Evolutionary conservation across 2,113 vertebrate genomes (phyloP), one percentile per base, ranked within the genome.

Genomic region (Brachirus orientalis): DNA sequence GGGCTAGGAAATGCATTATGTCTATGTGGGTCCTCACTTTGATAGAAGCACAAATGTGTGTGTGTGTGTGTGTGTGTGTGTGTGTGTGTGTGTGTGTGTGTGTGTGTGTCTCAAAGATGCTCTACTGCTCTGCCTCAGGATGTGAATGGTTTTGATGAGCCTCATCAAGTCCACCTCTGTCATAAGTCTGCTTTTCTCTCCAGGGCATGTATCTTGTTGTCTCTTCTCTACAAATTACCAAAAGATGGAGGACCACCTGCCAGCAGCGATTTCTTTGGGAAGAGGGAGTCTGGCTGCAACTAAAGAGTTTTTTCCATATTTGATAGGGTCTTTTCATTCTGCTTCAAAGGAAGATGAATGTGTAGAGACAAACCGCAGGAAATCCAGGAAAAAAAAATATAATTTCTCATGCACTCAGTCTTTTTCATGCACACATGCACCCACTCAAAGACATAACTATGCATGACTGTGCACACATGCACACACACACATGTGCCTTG

Each of bases 191-290:
- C 53, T 61, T 75, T 60, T 41, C 41, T 64, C 65, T 77, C 36
- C 50, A 1, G 41, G 78, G 80, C 83, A 72, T 59, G 43, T 47
- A 62, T 85, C 55, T 73, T 58, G 67, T 81, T 66, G 58, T 69
- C 62, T 71, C 67, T 20, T 57, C 67, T 75, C 61, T 69, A 62
- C 77, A 79, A 80, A 86, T 73, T 75, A 64, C 85, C 82, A 82
- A 78, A 87, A 81, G 72, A 85, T 48, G 70, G 73, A 78, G 71
- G 82, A 72, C 76, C 77, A 79, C 73, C 81, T 85, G 83, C 82
- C 84, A 85, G 61, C 63, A 86, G 69, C 36, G 54, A 77, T 79
- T 66, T 69, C 72, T 84, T 67, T 65, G 61, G 79, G 65, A 75
- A 75, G 65, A 75, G 18, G 44, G 33, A 78, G 19, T 61, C 66